phyloP scores from a whole-genome alignment of 2,113 vertebrate species.

The Stercorarius parasiticus region DNA sequence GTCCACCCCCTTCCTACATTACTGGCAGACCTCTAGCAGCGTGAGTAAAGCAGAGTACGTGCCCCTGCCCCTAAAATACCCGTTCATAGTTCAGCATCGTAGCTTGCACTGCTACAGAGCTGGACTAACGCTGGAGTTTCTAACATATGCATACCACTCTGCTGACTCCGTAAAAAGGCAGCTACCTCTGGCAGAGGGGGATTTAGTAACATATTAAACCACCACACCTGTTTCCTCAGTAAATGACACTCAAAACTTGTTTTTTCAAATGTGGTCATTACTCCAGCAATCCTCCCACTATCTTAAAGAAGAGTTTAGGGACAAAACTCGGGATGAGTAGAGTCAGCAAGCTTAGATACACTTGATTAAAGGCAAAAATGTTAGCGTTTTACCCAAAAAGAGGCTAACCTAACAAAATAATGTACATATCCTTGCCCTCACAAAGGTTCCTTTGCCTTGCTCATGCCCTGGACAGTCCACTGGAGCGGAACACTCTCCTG shows the following conservation, averaged over 20 bases:
- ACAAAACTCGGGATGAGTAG: background rate
- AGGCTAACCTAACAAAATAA: background rate
- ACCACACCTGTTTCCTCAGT: slow-evolving; percentile 22
- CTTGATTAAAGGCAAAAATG: background rate
- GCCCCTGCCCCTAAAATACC: background rate
- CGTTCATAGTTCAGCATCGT: background rate
- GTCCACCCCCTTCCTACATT: background rate
- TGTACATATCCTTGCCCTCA: background rate
- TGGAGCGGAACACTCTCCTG: background rate
- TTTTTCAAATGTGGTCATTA: background rate
- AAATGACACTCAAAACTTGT: background rate
- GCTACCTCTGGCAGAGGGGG: background rate
- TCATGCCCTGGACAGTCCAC: background rate
- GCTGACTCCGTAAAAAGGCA: background rate
- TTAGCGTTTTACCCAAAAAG: background rate
- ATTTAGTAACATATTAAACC: slow-evolving; percentile 52
- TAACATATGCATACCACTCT: background rate
- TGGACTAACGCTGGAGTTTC: background rate
- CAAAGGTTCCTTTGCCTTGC: background rate
- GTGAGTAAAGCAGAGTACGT: background rate
- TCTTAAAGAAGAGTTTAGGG: background rate
- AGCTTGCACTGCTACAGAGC: background rate
- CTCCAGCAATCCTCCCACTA: background rate
- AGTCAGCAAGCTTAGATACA: background rate
- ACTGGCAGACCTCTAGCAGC: background rate